phyloP scores from a whole-genome alignment of 2,797 vertebrate genomes.

The Lycodopsis pacificus region DNA sequence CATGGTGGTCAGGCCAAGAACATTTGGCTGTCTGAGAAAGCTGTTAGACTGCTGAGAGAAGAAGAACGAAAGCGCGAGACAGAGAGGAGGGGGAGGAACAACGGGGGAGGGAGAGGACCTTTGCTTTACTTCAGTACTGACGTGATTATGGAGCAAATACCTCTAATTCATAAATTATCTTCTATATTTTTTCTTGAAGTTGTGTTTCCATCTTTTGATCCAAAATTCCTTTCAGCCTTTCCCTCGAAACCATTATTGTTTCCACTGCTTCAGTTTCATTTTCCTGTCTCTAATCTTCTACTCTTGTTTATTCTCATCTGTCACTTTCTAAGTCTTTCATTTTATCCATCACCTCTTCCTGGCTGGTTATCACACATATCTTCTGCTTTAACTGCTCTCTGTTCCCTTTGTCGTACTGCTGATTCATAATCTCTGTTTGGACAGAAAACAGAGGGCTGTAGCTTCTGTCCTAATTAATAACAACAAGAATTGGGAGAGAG shows the following conservation, averaged over 20 bases:
- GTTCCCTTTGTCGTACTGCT: conserved; percentile 37
- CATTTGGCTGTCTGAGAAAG: conserved; percentile 55
- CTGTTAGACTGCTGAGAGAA: conserved; percentile 54
- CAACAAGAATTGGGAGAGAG: conserved; percentile 47
- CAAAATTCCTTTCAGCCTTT: not conserved
- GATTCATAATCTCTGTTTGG: conserved; percentile 69
- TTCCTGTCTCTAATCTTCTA: not conserved
- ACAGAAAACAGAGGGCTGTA: conserved; percentile 64
- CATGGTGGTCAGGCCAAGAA: conserved; percentile 52
- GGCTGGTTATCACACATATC: conserved; percentile 43
- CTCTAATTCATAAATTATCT: conserved; percentile 5
- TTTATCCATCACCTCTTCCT: conserved; percentile 15
- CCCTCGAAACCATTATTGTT: not conserved
- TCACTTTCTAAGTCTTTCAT: conserved; percentile 29
- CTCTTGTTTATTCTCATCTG: conserved; percentile 7
- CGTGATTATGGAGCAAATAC: conserved; percentile 21
- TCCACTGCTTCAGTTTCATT: not conserved
- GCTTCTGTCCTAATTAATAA: conserved; percentile 72
- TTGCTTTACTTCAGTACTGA: conserved; percentile 23
- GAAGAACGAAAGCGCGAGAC: conserved; percentile 40
- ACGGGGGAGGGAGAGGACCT: conserved; percentile 8
- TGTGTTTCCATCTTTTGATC: not conserved
- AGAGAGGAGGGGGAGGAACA: conserved; percentile 18
- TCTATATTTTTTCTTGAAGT: not conserved
- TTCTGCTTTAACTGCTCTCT: conserved; percentile 1